Evolutionary conservation across 2,888 invertebrate species (phyloP), one percentile per base, ranked within the genome.

Genomic region (Ormyrus thymus): DNA sequence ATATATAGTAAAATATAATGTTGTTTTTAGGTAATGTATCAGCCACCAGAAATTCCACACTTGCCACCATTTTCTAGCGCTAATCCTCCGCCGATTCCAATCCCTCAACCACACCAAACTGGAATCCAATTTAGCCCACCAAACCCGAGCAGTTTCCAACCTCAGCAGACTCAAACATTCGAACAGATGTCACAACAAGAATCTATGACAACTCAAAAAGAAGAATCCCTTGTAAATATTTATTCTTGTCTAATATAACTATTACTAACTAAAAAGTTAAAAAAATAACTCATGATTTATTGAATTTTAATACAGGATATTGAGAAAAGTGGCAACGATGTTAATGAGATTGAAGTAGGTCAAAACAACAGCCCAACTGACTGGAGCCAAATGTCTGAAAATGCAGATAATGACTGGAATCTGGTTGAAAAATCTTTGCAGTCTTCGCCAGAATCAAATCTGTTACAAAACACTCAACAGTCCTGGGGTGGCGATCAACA

Each of bases 31-130:
- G 88, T 88, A 46, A 89, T 90, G 81, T 89, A 90, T 78, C 88
- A 86, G 61, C 90, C 90, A 9, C 91, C 90, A 29, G 88, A 89
- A 69, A 87, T 89, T 50, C 86, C 88, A 11, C 90, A 90, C 77
- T 88, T 92, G 87, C 92, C 92, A 68, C 92, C 91, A 84, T 92
- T 92, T 78, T 92, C 92, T 91, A 83, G 8, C 15, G 48, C 73
- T n/a, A 81, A 78, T 66, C 76, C 76, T 92, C 43, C 92, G 15
- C 92, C 92, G 10, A 92, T 92, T 83, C 92, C 92, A 4, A 90
- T 92, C 88, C 92, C 93, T 76, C 93, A 93, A 45, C 90, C 86
- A 15, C 90, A 91, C 82, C 89, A 89, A 75, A 86, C 87, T 58
- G 87, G 84, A 76, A 82, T 89, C 74, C 88, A 86, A 68, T 90